Evolutionary conservation across 2,888 invertebrate genomes (phyloP).

Genomic region (Euclidia mi): DNA sequence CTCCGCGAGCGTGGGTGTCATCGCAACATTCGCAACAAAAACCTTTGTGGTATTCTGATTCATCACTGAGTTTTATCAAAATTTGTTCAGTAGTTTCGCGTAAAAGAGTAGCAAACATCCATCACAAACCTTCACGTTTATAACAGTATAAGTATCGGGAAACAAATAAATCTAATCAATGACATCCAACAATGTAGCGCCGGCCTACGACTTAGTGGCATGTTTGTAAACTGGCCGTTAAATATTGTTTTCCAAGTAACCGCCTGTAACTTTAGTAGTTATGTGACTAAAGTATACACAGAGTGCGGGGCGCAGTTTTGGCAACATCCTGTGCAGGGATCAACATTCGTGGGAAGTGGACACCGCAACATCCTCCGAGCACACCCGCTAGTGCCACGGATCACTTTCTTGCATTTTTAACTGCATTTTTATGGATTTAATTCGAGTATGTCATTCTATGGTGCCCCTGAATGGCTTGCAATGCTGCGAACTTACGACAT

Average conservation of each 20-base stretch:
- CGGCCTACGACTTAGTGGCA: constrained; percentile 47
- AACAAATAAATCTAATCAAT: constrained; percentile 38
- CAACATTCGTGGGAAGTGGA: constrained; percentile 83
- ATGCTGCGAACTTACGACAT: neutral
- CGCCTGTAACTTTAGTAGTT: constrained; percentile 67
- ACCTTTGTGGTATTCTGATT: too few species aligned
- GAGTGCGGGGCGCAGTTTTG: constrained; percentile 72
- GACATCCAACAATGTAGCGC: constrained; percentile 40
- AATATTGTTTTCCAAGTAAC: constrained; percentile 70
- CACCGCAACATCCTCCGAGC: constrained; percentile 85
- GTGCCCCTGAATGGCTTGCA: neutral
- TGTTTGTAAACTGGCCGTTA: constrained; percentile 67
- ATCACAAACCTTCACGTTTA: too few species aligned
- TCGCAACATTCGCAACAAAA: too few species aligned
- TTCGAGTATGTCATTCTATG: constrained; percentile 14
- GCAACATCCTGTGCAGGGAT: constrained; percentile 85
- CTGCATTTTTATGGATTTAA: constrained; percentile 51
- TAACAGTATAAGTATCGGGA: too few species aligned
- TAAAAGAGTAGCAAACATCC: too few species aligned
- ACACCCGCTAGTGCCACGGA: constrained; percentile 32
- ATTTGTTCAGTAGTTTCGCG: too few species aligned
- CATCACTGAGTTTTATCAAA: too few species aligned
- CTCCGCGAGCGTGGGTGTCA: too few species aligned
- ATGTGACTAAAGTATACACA: constrained; percentile 70
- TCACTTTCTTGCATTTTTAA: constrained; percentile 43